Percentiles rank a stretch among this genome's conserved stretches.
Evolutionary conservation across 2,888 invertebrate genomes (phyloP).

Genomic region (Drosophila meridionalis): DNA sequence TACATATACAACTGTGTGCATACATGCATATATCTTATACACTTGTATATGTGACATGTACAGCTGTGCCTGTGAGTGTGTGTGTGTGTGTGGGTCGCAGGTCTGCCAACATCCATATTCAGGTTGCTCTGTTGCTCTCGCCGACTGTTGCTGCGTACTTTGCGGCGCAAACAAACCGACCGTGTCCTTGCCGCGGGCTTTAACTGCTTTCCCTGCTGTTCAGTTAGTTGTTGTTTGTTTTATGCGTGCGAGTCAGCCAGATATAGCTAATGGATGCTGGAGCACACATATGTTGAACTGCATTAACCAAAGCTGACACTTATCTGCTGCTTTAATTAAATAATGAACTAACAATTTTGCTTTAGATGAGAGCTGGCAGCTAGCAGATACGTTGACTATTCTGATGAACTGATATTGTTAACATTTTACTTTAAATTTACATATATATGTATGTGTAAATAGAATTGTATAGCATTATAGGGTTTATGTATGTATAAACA

Average conservation of each 20-base stretch:
- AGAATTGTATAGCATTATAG: too few species aligned
- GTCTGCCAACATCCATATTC: slow-evolving; percentile 36
- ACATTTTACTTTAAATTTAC: neutral
- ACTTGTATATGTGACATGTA: neutral
- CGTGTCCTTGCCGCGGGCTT: slow-evolving; percentile 12
- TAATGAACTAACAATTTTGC: neutral
- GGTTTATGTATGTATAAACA: too few species aligned
- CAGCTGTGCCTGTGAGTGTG: neutral
- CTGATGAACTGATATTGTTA: neutral
- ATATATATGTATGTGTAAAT: neutral
- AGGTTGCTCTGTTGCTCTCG: neutral
- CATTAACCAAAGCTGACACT: slow-evolving; percentile 2
- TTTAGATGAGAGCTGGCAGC: neutral
- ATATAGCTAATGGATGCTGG: neutral
- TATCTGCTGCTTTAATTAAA: neutral
- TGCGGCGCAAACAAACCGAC: slow-evolving; percentile 22
- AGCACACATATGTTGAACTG: neutral
- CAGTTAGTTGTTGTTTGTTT: slow-evolving; percentile 27
- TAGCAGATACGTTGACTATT: neutral
- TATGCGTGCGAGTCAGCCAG: slow-evolving; percentile 24
- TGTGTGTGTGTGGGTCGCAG: slow-evolving; percentile 1
- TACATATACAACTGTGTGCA: neutral
- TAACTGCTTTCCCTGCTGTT: neutral
- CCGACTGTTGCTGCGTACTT: slow-evolving; percentile 56
- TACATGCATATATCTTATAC: neutral